Base-by-base conservation (phyloP, 2,113 vertebrate species). In the Ahaetulla prasina region DNA sequence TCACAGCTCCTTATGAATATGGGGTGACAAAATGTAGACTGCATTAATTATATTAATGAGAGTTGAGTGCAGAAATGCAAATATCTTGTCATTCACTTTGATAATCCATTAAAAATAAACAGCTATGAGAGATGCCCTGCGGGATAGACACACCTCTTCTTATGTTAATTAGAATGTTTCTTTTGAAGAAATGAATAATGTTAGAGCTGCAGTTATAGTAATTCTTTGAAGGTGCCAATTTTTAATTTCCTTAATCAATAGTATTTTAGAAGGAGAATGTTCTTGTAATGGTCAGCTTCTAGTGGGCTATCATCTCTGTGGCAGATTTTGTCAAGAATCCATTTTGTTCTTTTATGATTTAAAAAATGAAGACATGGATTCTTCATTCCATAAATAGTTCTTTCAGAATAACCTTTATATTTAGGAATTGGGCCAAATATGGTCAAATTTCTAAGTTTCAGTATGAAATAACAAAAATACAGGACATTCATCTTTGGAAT, bases 201-300 rank as follows among this genome's bases (percentile, higher is more conserved):
- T 30, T 49, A 12, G 18, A 0, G 4, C 8, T 92, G 22, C 43
- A 91, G 25, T 95, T 94, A 89, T 8, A 94, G 94, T 96, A 96
- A 96, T 96, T 68, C 88, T 97, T 94, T 95, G 91, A 97, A 97
- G 95, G 87, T 60, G 94, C 95, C 96, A 97, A 95, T 96, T 95
- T 96, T 96, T 95, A 96, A 96, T 95, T 94, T 96, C 96, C 94
- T 92, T 96, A 91, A 93, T 96, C 95, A 54, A 94, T 93, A 96
- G 53, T 50, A 89, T 94, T 93, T 95, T 92, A 92, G 94, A 90
- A 87, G 95, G 91, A 87, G 93, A 94, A 63, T 94, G 74, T 95
- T 93, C 91, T 95, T 96, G 86, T 92, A 89, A 94, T 92, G 94
- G 92, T 92, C 94, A 93, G 92, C 63, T 86, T 94, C 39, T 43